phyloP scores from a whole-genome alignment of 2,797 vertebrate species.

The Poliocrania exsul region DNA sequence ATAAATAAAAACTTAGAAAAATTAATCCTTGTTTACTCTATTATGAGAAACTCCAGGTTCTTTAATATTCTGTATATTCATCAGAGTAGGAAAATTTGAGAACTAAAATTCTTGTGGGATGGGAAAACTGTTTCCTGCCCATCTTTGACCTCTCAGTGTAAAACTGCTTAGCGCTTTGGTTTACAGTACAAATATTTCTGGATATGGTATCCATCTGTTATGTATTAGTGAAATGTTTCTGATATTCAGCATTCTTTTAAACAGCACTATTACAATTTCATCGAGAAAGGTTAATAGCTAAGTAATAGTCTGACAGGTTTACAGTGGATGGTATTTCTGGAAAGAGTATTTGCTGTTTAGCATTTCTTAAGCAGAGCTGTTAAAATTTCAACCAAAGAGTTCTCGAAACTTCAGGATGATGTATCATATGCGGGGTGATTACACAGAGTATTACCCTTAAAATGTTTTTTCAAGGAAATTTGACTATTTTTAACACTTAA shows the following conservation, averaged over 20 bases:
- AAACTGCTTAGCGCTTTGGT: constrained; percentile 57
- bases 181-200: constrained; percentile 69
- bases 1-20: background rate
- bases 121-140: constrained; percentile 63
- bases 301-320: constrained; percentile 64
- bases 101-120: constrained; percentile 50
- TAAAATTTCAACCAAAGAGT: constrained; percentile 37
- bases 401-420: constrained; percentile 41
- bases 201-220: constrained; percentile 62
- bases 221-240: constrained; percentile 65
- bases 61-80: constrained; percentile 48
- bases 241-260: constrained; percentile 68
- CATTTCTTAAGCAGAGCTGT: constrained; percentile 54
- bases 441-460: background rate
- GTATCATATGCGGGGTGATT: constrained; percentile 23
- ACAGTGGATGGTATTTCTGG: constrained; percentile 58
- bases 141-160: constrained; percentile 59
- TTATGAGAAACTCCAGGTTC: background rate
- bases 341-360: constrained; percentile 59
- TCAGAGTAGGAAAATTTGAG: constrained; percentile 31
- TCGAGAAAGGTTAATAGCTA: constrained; percentile 59
- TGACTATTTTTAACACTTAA: constrained; percentile 24
- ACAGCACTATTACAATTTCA: constrained; percentile 53
- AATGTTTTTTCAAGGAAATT: constrained; percentile 31
- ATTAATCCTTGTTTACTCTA: background rate